A percentile compares a stretch with the other conserved stretches of the same genome.
phyloP scores from a whole-genome alignment of 2,797 vertebrate genomes.

The Pteronotus mesoamericanus region DNA sequence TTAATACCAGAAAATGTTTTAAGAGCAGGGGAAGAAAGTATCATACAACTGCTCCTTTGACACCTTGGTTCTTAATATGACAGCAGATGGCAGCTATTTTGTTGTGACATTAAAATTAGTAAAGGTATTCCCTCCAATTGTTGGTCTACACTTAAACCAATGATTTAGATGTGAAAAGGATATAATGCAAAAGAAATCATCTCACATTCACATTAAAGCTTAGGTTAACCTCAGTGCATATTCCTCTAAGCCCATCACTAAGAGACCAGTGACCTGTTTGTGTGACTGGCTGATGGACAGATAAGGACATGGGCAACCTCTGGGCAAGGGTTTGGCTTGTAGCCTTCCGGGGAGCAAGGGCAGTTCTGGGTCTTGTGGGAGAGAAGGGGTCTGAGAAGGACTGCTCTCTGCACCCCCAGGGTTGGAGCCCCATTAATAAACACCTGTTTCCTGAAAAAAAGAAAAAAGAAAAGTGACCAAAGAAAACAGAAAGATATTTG shows the following conservation, averaged over 20 bases:
- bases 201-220: background rate
- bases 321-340: too few species aligned
- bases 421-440: too few species aligned
- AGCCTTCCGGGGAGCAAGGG: too few species aligned
- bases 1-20: background rate
- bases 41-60: background rate
- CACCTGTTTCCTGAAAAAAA: too few species aligned
- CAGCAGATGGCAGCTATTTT: constrained; percentile 68
- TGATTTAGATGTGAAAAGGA: background rate
- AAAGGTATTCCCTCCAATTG: background rate
- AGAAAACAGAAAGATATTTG: background rate
- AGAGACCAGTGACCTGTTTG: too few species aligned
- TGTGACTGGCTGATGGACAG: too few species aligned
- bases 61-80: background rate
- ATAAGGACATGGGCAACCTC: too few species aligned
- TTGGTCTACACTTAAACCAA: background rate
- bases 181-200: background rate
- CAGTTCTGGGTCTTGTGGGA: too few species aligned
- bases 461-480: background rate
- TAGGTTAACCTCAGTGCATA: background rate
- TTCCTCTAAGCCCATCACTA: too few species aligned
- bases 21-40: background rate
- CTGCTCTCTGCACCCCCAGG: too few species aligned
- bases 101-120: background rate
- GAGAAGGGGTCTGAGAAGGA: too few species aligned